Evolutionary conservation across 2,113 vertebrate genomes (phyloP).

Genomic region (Oryzias javanicus): DNA sequence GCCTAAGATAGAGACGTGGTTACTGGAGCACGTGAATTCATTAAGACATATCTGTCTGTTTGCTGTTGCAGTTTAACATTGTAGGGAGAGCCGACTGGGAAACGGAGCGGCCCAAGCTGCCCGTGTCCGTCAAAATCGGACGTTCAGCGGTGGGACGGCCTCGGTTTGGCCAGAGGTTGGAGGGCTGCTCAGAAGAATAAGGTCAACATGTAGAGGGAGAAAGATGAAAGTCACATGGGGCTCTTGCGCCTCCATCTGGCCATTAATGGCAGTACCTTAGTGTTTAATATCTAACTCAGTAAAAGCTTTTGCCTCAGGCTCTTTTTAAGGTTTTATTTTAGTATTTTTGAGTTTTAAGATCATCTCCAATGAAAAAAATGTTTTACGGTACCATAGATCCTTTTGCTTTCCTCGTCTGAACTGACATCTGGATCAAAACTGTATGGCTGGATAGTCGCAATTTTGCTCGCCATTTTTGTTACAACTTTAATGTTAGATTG

Average conservation of each 20-base stretch:
- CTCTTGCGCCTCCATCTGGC: slow-evolving; percentile 74
- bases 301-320: not conserved
- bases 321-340: too few species aligned
- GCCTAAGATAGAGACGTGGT: slow-evolving; percentile 52
- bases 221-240: slow-evolving; percentile 24
- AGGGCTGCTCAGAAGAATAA: slow-evolving; percentile 22
- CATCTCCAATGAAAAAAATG: too few species aligned
- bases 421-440: too few species aligned
- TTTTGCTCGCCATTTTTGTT: too few species aligned
- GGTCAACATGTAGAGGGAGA: slow-evolving; percentile 19
- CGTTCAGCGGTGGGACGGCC: slow-evolving; percentile 67
- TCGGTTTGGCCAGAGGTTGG: slow-evolving; percentile 55
- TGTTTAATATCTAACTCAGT: not conserved
- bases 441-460: too few species aligned
- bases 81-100: slow-evolving; percentile 52
- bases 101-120: slow-evolving; percentile 61
- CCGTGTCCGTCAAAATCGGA: slow-evolving; percentile 70
- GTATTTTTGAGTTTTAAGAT: too few species aligned
- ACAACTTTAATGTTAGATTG: too few species aligned
- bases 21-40: slow-evolving; percentile 74
- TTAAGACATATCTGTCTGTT: slow-evolving; percentile 84
- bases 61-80: slow-evolving; percentile 71
- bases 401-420: too few species aligned
- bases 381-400: too few species aligned
- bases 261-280: slow-evolving; percentile 16